A percentile compares a stretch with the other conserved stretches of the same genome.
These are phyloP conservation scores for Pseudopleuronectes americanus DNA, from an alignment of 2,797 vertebrate species.

Conservation along the genomic window DNA sequence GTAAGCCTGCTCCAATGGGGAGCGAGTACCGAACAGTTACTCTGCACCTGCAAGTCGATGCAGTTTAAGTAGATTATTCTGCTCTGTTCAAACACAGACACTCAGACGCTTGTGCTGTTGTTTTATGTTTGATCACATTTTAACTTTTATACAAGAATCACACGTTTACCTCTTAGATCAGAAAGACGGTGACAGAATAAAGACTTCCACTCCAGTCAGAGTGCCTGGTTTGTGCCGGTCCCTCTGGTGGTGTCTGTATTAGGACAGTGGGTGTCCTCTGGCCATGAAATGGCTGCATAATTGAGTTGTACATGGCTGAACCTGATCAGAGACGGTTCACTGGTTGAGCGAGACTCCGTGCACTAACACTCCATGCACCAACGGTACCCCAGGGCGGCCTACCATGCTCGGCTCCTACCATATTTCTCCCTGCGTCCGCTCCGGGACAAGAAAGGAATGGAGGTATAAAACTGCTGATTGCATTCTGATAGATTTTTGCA, in stretches of 20 bases:
- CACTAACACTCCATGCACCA: conserved; percentile 76
- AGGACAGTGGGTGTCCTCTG: conserved; percentile 80
- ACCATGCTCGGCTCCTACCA: conserved; percentile 58
- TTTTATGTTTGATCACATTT: conserved; percentile 12
- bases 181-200: conserved; percentile 39
- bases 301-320: conserved; percentile 86
- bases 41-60: conserved; percentile 46
- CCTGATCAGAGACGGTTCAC: conserved; percentile 85
- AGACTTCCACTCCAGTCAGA: conserved; percentile 33
- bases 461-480: conserved; percentile 76
- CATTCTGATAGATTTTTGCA: conserved; percentile 86
- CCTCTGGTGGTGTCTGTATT: conserved; percentile 71
- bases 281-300: conserved; percentile 85
- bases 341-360: conserved; percentile 79
- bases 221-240: conserved; percentile 54
- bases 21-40: conserved; percentile 28
- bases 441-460: conserved; percentile 60
- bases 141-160: conserved; percentile 7
- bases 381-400: conserved; percentile 73
- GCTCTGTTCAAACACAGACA: conserved; percentile 29
- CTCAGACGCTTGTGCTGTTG: conserved; percentile 3
- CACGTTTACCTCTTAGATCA: conserved; percentile 23
- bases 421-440: conserved; percentile 67
- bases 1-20: conserved; percentile 45
- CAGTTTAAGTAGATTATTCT: conserved; percentile 64